These are phyloP conservation scores for Acrocyrtus sp. DNA, from an alignment of 2,888 invertebrate species.

Conservation along the genomic window DNA sequence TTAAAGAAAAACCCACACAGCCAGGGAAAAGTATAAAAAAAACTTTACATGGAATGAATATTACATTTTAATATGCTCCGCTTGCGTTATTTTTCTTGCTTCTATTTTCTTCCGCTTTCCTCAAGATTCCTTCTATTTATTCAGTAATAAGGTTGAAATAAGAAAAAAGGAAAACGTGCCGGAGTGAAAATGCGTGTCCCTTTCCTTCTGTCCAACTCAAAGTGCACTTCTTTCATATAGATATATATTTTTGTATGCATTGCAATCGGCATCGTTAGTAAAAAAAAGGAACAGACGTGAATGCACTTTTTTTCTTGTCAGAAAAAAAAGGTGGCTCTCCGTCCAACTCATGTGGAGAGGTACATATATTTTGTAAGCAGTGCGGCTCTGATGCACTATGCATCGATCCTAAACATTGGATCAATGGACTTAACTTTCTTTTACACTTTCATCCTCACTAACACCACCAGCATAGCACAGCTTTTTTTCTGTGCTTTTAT, in stretches of 20 bases:
- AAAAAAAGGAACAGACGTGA: slow-evolving; percentile 29
- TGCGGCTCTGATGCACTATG: slow-evolving; percentile 35
- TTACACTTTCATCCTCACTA: background rate
- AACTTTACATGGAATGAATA: background rate
- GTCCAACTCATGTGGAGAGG: too few relatives aligned
- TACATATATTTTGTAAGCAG: background rate
- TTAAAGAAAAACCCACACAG: too few relatives aligned
- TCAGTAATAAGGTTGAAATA: too few relatives aligned
- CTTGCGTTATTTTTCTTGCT: background rate
- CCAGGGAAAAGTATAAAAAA: background rate
- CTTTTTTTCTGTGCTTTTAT: too few relatives aligned
- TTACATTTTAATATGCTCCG: background rate
- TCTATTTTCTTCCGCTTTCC: background rate
- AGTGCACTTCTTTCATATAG: background rate
- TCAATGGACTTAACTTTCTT: slow-evolving; percentile 28
- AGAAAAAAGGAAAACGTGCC: too few relatives aligned
- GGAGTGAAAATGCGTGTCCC: background rate
- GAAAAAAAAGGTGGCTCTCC: slow-evolving; percentile 1
- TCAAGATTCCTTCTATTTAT: too few relatives aligned
- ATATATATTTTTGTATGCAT: background rate
- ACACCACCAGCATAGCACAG: too few relatives aligned
- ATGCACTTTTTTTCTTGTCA: slow-evolving; percentile 28
- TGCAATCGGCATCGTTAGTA: background rate
- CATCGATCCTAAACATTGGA: slow-evolving; percentile 41
- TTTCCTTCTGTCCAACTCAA: background rate